Evolutionary conservation across 92 coral and sea anemone species (phyloP).

Genomic region (Epizoanthus illoricatus): DNA sequence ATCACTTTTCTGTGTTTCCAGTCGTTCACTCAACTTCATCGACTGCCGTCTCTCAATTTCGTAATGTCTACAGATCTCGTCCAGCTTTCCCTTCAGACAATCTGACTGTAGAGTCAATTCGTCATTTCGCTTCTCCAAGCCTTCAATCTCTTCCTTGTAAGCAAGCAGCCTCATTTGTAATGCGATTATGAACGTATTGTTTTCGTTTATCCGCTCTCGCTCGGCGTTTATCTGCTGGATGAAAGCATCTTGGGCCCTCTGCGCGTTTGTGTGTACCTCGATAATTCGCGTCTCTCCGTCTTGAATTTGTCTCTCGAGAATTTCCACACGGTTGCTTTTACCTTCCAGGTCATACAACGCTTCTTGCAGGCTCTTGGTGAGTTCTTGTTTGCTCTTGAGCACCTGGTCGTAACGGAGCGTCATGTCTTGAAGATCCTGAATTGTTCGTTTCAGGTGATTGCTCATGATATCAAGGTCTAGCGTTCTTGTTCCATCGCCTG

Average conservation of each 20-base stretch:
- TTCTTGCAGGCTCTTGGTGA: slow-evolving; percentile 61
- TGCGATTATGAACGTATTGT: slow-evolving; percentile 87
- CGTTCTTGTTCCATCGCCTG: slow-evolving; percentile 48
- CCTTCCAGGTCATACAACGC: slow-evolving; percentile 65
- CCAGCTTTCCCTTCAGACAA: slow-evolving; percentile 56
- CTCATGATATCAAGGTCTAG: slow-evolving; percentile 79
- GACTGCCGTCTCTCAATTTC: slow-evolving; percentile 93
- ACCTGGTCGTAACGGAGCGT: slow-evolving; percentile 72
- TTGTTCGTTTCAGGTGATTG: slow-evolving; percentile 74
- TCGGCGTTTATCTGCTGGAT: slow-evolving; percentile 61
- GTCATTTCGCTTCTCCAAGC: slow-evolving; percentile 59
- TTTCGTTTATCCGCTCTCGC: slow-evolving; percentile 76
- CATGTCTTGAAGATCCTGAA: slow-evolving; percentile 79
- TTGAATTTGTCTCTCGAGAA: slow-evolving; percentile 62
- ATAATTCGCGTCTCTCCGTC: slow-evolving; percentile 60
- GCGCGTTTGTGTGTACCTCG: slow-evolving; percentile 67
- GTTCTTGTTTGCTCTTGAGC: slow-evolving; percentile 58
- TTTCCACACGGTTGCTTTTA: slow-evolving; percentile 60
- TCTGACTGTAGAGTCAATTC: slow-evolving; percentile 60
- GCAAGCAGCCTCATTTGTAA: slow-evolving; percentile 91
- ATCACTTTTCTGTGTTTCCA: slow-evolving; percentile 82
- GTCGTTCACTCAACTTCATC: slow-evolving; percentile 76
- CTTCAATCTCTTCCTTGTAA: slow-evolving; percentile 80
- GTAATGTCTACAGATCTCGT: slow-evolving; percentile 66
- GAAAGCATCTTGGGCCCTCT: slow-evolving; percentile 65